Evolutionary conservation across 2,888 invertebrate genomes (phyloP), one percentile per base, ranked within the genome.

Genomic region (Zhengitettix transpicula): DNA sequence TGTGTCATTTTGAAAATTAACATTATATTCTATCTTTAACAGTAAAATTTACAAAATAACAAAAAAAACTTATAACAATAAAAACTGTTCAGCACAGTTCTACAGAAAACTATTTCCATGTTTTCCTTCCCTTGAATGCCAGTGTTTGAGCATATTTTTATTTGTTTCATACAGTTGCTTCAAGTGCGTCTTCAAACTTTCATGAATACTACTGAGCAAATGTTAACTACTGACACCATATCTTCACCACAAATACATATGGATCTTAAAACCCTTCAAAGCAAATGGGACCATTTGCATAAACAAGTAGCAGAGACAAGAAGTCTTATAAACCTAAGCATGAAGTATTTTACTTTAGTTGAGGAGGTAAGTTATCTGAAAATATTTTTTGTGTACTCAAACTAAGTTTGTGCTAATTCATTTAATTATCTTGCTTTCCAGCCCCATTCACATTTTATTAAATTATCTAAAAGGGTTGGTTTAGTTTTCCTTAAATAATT

Each of bases 121-220:
- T 47, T 47, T 8, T 12, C 12, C 15, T 3, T n/a, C 15, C 47
- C 1, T 47, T 47, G 1, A 15, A 47, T 47, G 12, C 47, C 12
- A 5, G 1, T 5, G 15, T 47, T 47, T 47, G 5, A 47, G 15
- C 3, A 53, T 53, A 12, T 53, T 53, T 53, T 53, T 14, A 14
- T 53, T 16, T n/a, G 14, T 53, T 28, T 17, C 15, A 11, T 53
- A 9, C 68, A 86, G 87, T 74, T 82, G 66, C 75, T 87, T 65
- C 85, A 86, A 69, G 78, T 79, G 67, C 81, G 84, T 67, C 84
- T 89, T 64, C 76, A 81, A 64, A 79, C 79, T 62, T 87, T 89
- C 69, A 78, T 84, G 28, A 79, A 78, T 66, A 80, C 81, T 41
- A 84, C 85, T 0, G 82, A 86, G 68, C 73, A 77, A 63, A 66